phyloP scores from a whole-genome alignment of 2,113 vertebrate species.

The Silurus glanis region DNA sequence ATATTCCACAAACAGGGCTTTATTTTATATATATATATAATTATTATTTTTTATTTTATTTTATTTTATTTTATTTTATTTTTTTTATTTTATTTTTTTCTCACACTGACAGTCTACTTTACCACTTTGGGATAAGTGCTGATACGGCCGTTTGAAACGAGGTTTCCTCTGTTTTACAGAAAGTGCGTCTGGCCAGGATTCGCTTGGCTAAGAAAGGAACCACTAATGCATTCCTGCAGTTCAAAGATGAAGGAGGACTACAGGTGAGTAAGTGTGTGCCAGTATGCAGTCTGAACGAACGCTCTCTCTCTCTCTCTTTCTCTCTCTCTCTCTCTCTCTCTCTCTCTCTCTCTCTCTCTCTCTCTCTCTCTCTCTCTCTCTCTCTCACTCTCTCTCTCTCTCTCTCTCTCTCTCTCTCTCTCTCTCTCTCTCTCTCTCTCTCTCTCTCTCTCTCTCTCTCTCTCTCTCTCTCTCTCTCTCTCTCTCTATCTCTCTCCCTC shows the following conservation, averaged over 20 bases:
- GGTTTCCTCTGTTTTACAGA: constrained; percentile 68
- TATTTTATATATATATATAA: neutral
- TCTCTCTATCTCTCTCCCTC: too few species aligned
- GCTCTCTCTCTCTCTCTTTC: neutral
- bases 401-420: neutral
- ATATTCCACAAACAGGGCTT: constrained; percentile 1
- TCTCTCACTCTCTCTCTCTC: too few species aligned
- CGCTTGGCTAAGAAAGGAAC: constrained; percentile 87
- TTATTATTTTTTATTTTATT: too few species aligned
- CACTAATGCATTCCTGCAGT: constrained; percentile 85
- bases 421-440: neutral
- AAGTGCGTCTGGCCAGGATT: constrained; percentile 85
- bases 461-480: too few species aligned
- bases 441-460: too few species aligned
- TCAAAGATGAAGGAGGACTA: constrained; percentile 80
- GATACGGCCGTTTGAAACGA: constrained; percentile 35
- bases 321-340: too few species aligned
- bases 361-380: too few species aligned
- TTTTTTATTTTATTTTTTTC: too few species aligned
- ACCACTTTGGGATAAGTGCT: constrained; percentile 44
- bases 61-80: too few species aligned
- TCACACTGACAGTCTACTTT: neutral
- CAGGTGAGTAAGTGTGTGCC: constrained; percentile 68
- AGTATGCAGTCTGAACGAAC: neutral
- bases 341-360: too few species aligned